Evolutionary conservation across 2,113 vertebrate genomes (phyloP).

Genomic region (Hiodon tergisus): DNA sequence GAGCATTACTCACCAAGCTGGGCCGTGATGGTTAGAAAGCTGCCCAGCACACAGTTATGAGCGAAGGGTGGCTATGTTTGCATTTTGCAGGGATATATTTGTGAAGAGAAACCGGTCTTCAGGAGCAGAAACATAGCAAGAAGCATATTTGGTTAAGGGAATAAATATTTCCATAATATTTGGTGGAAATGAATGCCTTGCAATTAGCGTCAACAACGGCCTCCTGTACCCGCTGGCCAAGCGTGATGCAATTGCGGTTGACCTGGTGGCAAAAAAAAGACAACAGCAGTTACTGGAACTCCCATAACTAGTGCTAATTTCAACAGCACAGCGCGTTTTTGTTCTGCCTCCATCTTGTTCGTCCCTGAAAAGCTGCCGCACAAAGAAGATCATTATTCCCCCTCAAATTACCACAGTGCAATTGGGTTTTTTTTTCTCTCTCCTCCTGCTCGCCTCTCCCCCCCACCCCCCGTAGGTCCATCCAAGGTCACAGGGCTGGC

Average conservation of each 20-base stretch:
- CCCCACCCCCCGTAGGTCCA: neutral
- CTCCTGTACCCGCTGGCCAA: slow-evolving; percentile 4
- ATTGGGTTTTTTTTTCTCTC: neutral
- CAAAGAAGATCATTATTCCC: slow-evolving; percentile 9
- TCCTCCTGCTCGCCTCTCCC: neutral
- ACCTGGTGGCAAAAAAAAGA: slow-evolving; percentile 2
- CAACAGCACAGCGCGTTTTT: neutral
- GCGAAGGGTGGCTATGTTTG: neutral
- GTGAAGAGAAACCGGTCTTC: neutral
- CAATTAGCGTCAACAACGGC: neutral
- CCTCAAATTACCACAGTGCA: slow-evolving; percentile 1
- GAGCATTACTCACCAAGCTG: no score
- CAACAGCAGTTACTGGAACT: neutral
- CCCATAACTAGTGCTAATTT: slow-evolving; percentile 5
- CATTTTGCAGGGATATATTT: neutral
- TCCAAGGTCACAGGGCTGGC: neutral
- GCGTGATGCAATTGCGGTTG: neutral
- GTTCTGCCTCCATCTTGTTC: neutral
- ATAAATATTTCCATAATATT: neutral
- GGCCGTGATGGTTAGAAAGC: no score
- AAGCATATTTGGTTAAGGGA: neutral
- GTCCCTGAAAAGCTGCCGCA: slow-evolving; percentile 12
- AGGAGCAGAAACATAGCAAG: neutral
- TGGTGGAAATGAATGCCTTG: slow-evolving; percentile 10
- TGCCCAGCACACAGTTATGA: neutral